Evolutionary conservation across 2,888 invertebrate species (phyloP).

Genomic region (Pristionchus exspectatus): DNA sequence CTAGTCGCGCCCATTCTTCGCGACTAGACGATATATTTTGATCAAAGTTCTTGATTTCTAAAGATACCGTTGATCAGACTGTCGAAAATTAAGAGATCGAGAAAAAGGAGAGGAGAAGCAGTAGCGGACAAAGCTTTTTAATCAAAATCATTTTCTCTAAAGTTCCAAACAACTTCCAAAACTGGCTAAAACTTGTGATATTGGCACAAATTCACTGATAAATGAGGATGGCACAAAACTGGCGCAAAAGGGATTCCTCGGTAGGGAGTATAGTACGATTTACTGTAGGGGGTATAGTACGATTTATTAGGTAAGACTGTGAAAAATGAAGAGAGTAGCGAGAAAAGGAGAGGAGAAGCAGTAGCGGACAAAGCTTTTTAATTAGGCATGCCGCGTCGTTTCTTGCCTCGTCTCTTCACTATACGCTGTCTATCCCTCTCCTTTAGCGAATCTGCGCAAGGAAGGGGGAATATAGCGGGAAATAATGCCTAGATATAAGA

Average conservation of each 20-base stretch:
- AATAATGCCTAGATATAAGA: not conserved
- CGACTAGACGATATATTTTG: no score
- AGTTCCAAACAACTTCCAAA: no score
- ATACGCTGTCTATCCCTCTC: not conserved
- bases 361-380: not conserved
- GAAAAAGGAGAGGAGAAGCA: not conserved
- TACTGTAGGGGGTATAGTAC: not conserved
- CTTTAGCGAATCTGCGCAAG: not conserved
- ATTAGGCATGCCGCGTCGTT: constrained; percentile 8
- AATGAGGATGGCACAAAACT: no score
- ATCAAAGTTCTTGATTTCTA: no score
- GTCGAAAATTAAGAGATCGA: no score
- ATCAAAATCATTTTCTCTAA: no score
- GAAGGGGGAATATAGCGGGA: not conserved
- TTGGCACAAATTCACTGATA: no score
- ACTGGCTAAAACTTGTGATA: no score
- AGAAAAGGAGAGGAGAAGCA: not conserved
- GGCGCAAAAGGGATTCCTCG: no score
- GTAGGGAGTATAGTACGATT: not conserved
- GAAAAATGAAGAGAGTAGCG: not conserved
- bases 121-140: not conserved
- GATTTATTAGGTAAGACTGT: not conserved
- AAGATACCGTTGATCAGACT: no score
- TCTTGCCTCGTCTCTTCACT: not conserved
- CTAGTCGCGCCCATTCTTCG: no score